Evolutionary conservation across 2,888 invertebrate species (phyloP).

Genomic region (Spilosoma lubricipeda): DNA sequence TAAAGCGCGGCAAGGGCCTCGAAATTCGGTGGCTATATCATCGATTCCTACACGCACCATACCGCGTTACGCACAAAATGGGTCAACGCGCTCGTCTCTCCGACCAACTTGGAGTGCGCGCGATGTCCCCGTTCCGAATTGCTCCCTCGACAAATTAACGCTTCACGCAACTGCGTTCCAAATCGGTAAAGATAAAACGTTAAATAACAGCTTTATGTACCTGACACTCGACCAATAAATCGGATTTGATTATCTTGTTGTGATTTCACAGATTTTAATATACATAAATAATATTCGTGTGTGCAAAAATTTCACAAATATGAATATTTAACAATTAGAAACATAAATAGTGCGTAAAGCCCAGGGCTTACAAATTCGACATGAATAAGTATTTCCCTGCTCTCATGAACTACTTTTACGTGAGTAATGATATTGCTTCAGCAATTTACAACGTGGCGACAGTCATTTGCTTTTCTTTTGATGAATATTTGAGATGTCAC

Average conservation of each 20-base stretch:
- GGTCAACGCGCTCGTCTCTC: conserved; percentile 77
- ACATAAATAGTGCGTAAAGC: conserved; percentile 45
- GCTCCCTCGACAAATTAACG: conserved; percentile 79
- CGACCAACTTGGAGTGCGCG: conserved; percentile 68
- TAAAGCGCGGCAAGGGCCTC: conserved; percentile 77
- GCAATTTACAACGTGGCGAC: conserved; percentile 65
- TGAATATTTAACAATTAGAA: conserved; percentile 47
- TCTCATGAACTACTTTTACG: conserved; percentile 76
- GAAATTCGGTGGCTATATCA: conserved; percentile 82
- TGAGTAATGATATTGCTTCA: conserved; percentile 69
- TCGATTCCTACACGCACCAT: conserved; percentile 80
- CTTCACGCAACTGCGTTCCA: conserved; percentile 65
- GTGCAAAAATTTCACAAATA: conserved; percentile 1
- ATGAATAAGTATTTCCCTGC: conserved; percentile 73
- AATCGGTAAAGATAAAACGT: conserved; percentile 64
- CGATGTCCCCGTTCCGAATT: conserved; percentile 80
- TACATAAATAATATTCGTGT: neutral
- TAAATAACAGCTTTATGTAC: conserved; percentile 48
- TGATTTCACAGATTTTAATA: neutral
- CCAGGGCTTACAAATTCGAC: conserved; percentile 63
- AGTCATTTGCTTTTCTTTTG: conserved; percentile 50
- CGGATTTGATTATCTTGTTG: neutral
- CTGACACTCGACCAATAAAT: conserved; percentile 22
- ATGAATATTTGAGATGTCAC: conserved; percentile 38
- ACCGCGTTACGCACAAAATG: conserved; percentile 79